A percentile compares a stretch with the other conserved stretches of the same genome.
phyloP scores from a whole-genome alignment of 2,888 invertebrate species.

The Mactromeris polynyma region DNA sequence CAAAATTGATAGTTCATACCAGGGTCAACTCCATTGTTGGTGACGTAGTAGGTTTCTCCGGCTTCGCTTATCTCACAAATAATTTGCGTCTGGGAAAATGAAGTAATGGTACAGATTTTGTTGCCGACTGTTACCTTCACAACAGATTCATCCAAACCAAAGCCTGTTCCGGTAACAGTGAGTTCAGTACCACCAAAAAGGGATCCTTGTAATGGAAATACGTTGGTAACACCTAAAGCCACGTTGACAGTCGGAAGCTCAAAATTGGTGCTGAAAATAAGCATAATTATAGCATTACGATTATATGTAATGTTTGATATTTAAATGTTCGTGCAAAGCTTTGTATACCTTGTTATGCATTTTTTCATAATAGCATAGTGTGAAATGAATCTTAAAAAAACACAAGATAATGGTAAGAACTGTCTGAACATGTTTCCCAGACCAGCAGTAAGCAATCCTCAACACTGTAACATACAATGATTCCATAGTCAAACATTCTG shows the following conservation, averaged over 20 bases:
- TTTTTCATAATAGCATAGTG: no score
- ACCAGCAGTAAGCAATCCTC: no score
- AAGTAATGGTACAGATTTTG: slow-evolving; percentile 60
- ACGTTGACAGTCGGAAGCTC: slow-evolving; percentile 52
- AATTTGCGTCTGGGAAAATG: slow-evolving; percentile 67
- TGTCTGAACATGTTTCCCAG: no score
- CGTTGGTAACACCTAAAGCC: slow-evolving; percentile 72
- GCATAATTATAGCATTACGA: no score
- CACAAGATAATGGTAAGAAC: no score
- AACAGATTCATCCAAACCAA: slow-evolving; percentile 13
- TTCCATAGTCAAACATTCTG: no score
- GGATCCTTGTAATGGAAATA: slow-evolving; percentile 73
- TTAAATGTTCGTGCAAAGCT: no score
- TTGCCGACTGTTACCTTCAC: slow-evolving; percentile 64
- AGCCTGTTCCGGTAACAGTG: slow-evolving; percentile 77
- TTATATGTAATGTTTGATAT: no score
- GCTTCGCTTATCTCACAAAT: slow-evolving; percentile 73
- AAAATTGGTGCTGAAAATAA: slow-evolving; percentile 28
- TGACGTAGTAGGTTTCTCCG: slow-evolving; percentile 63
- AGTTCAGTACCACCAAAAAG: slow-evolving; percentile 75
- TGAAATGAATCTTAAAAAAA: no score
- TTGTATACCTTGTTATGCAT: no score
- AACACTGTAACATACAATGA: no score
- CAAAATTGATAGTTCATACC: slow-evolving; percentile 39
- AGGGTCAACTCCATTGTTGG: slow-evolving; percentile 74